phyloP scores from a whole-genome alignment of 2,888 invertebrate genomes.

The Autographa pulchrina region DNA sequence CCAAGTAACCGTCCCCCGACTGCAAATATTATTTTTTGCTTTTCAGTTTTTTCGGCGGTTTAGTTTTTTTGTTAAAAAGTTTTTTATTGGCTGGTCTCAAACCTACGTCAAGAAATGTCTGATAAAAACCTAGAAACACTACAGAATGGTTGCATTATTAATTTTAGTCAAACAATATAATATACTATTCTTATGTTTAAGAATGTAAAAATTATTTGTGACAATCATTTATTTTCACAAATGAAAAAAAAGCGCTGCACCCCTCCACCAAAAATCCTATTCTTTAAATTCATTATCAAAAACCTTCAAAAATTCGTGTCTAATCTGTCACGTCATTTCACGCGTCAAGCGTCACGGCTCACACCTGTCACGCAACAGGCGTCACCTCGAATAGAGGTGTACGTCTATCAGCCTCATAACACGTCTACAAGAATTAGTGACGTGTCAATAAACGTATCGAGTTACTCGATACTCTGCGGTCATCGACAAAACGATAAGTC shows the following conservation, averaged over 20 bases:
- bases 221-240: too few relatives aligned
- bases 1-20: too few relatives aligned
- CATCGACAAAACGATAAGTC: constrained; percentile 81
- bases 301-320: constrained; percentile 55
- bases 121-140: too few relatives aligned
- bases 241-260: background rate
- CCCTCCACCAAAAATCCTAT: background rate
- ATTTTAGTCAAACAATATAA: too few relatives aligned
- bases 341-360: constrained; percentile 74
- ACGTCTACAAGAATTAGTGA: constrained; percentile 82
- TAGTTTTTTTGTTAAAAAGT: too few relatives aligned
- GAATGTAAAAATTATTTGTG: too few relatives aligned
- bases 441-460: constrained; percentile 75
- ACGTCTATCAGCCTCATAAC: constrained; percentile 83
- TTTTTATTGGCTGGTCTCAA: too few relatives aligned
- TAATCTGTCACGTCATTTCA: constrained; percentile 67
- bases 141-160: too few relatives aligned
- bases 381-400: constrained; percentile 73
- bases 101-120: too few relatives aligned
- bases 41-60: too few relatives aligned
- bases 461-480: constrained; percentile 74
- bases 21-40: too few relatives aligned
- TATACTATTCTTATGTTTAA: too few relatives aligned
- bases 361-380: constrained; percentile 70
- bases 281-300: constrained; percentile 17